Evolutionary conservation across 2,113 vertebrate genomes (phyloP).

Genomic region (Triplophysa siluroides): DNA sequence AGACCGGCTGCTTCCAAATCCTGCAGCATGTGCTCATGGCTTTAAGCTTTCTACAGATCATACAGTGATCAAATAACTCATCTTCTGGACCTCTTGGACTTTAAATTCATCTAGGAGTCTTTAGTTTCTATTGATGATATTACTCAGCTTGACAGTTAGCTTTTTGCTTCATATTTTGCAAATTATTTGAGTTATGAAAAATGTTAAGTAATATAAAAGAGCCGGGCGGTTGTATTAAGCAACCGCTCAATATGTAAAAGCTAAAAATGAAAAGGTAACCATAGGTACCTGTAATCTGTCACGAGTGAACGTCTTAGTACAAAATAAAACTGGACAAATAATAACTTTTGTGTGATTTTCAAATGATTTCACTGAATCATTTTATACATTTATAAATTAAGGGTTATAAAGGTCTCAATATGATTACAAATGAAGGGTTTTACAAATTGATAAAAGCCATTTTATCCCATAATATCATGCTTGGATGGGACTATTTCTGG

Average conservation of each 20-base stretch:
- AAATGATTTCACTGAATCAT: no score
- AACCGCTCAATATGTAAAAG: background rate
- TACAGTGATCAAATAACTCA: background rate
- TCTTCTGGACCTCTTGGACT: background rate
- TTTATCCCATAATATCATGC: no score
- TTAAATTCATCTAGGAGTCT: background rate
- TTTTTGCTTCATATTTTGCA: background rate
- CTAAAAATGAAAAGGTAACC: background rate
- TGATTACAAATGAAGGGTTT: no score
- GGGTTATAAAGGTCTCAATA: no score
- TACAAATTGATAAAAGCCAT: no score
- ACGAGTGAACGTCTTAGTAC: background rate
- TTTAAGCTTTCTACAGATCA: conserved; percentile 16
- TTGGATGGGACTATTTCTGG: no score
- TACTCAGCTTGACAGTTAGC: background rate
- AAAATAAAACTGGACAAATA: background rate
- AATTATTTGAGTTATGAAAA: background rate
- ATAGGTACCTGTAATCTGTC: background rate
- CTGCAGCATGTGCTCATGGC: background rate
- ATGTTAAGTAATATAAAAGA: background rate
- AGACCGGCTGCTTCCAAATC: background rate
- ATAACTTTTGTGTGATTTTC: no score
- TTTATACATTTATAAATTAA: no score
- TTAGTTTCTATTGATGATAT: background rate
- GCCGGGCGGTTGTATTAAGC: background rate